A percentile compares a stretch with the other conserved stretches of the same genome.
These are phyloP conservation scores for Euthynnus affinis DNA, from an alignment of 2,797 vertebrate species.

Conservation along the genomic window DNA sequence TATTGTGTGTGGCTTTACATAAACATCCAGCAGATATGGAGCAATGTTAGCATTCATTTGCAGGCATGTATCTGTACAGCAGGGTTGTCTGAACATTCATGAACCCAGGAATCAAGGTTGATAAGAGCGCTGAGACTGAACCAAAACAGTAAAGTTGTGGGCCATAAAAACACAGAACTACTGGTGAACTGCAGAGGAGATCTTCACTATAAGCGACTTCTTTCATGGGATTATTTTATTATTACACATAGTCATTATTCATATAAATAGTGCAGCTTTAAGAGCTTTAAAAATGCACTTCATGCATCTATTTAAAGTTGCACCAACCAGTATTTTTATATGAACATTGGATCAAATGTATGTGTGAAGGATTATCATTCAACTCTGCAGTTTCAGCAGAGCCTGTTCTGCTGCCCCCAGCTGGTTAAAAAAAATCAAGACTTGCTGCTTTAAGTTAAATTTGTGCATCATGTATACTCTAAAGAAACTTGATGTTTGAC, in stretches of 20 bases:
- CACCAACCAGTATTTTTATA: no score
- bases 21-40: no score
- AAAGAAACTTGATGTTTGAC: neutral
- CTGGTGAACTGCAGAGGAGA: neutral
- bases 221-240: neutral
- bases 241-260: neutral
- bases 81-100: neutral
- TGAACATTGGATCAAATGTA: no score
- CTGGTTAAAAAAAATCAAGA: neutral
- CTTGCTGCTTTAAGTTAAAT: neutral
- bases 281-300: neutral
- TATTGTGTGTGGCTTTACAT: neutral
- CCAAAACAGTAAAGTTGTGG: no score
- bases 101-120: no score
- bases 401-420: no score
- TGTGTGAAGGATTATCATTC: no score
- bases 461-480: neutral
- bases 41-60: neutral
- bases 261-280: neutral
- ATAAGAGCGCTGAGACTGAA: neutral
- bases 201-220: neutral
- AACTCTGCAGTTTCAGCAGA: no score
- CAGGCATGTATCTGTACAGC: neutral
- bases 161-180: no score
- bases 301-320: neutral